Conservation (phyloP, 2,888 invertebrate genomes). For the Pollenia angustigena region DNA sequence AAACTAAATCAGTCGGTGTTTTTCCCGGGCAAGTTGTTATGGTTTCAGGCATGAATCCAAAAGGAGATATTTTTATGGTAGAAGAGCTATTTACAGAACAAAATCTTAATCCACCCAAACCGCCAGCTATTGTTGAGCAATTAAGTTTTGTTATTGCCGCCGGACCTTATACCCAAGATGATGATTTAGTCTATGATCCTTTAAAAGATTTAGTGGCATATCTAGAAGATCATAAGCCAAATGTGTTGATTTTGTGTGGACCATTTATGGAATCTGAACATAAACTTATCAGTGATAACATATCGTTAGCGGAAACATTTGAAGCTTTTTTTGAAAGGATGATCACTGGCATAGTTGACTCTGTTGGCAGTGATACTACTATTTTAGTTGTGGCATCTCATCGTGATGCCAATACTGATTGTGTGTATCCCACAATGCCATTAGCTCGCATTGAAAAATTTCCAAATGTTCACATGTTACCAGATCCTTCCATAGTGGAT, state of each 20-base stretch:
- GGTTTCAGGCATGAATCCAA: constrained; percentile 89
- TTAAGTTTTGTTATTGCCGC: constrained; percentile 90
- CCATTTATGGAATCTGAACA: constrained; percentile 92
- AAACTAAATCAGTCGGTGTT: constrained; percentile 83
- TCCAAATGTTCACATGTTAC: constrained; percentile 88
- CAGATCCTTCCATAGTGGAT: constrained; percentile 92
- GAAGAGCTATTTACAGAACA: constrained; percentile 88
- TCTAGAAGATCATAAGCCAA: constrained; percentile 89
- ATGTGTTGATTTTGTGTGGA: constrained; percentile 92
- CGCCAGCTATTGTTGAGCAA: constrained; percentile 85
- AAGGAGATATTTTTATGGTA: constrained; percentile 88
- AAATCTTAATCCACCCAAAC: constrained; percentile 82
- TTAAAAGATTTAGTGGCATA: constrained; percentile 90
- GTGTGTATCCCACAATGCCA: constrained; percentile 93
- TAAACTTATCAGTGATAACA: constrained; percentile 86
- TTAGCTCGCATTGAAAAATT: constrained; percentile 86
- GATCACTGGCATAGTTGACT: constrained; percentile 87
- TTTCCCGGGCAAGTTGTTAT: constrained; percentile 86
- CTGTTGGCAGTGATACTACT: constrained; percentile 88
- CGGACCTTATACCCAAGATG: constrained; percentile 93
- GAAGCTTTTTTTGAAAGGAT: constrained; percentile 90
- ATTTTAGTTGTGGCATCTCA: constrained; percentile 91
- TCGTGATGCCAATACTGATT: constrained; percentile 91
- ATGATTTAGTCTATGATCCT: constrained; percentile 92
- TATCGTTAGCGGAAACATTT: constrained; percentile 87